Evolutionary conservation across 2,797 vertebrate genomes (phyloP).

Genomic region (Acanthurus lineatus): DNA sequence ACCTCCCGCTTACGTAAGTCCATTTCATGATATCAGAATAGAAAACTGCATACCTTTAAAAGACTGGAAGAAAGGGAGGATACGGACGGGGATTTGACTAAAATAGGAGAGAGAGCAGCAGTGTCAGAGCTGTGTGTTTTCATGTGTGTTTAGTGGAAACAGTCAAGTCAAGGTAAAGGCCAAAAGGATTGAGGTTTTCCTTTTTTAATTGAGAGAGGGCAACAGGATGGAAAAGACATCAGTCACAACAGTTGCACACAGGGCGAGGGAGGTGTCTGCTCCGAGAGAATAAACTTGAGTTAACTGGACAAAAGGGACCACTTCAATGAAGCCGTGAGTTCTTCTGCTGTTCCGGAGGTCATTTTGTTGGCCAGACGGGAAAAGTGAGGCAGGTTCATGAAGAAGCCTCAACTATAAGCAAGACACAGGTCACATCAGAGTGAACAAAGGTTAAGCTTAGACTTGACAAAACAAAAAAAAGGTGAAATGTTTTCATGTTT

Average conservation of each 20-base stretch:
- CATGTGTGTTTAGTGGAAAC: slow-evolving; percentile 83
- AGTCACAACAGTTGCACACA: slow-evolving; percentile 74
- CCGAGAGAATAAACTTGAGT: slow-evolving; percentile 23
- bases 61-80: slow-evolving; percentile 65
- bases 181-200: slow-evolving; percentile 73
- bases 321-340: slow-evolving; percentile 35
- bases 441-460: neutral
- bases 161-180: slow-evolving; percentile 78
- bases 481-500: neutral
- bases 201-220: slow-evolving; percentile 77
- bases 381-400: slow-evolving; percentile 39
- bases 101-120: slow-evolving; percentile 79
- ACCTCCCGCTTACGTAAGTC: slow-evolving; percentile 36
- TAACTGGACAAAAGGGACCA: slow-evolving; percentile 34
- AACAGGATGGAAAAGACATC: slow-evolving; percentile 79
- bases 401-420: neutral
- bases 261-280: slow-evolving; percentile 38
- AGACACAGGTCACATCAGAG: neutral
- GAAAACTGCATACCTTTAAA: slow-evolving; percentile 72
- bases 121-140: slow-evolving; percentile 74
- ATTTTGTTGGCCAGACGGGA: neutral
- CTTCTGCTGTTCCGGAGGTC: slow-evolving; percentile 15
- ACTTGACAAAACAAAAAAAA: neutral
- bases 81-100: slow-evolving; percentile 71
- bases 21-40: slow-evolving; percentile 54